These are phyloP conservation scores for Hiodon alosoides DNA, from an alignment of 2,113 vertebrate species.

Conservation along the genomic window DNA sequence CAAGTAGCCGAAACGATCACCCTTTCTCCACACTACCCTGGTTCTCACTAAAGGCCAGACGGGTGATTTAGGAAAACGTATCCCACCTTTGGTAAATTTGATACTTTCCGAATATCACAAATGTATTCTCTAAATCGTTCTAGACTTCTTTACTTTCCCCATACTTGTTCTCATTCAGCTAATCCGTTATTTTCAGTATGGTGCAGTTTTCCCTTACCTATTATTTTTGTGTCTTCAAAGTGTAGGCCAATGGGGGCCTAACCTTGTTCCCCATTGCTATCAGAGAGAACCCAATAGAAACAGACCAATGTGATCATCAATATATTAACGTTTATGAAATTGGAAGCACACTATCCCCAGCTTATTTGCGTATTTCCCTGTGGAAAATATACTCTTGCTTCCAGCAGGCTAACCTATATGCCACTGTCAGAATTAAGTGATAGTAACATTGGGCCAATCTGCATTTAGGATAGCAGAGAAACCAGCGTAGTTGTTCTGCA, in stretches of 20 bases:
- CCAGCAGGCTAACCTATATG: too few species aligned
- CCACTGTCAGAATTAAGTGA: too few species aligned
- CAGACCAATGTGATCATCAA: too few species aligned
- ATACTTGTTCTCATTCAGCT: conserved; percentile 49
- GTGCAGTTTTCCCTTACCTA: conserved; percentile 64
- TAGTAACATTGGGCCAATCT: too few species aligned
- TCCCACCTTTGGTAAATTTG: conserved; percentile 33
- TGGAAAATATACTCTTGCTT: conserved; percentile 1
- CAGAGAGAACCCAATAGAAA: conserved; percentile 24
- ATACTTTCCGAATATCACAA: background rate
- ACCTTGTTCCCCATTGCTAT: conserved; percentile 41
- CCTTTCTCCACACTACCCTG: conserved; percentile 65
- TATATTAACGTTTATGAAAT: too few species aligned
- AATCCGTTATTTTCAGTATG: conserved; percentile 65
- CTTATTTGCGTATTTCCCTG: too few species aligned
- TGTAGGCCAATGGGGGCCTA: conserved; percentile 43
- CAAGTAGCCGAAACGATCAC: conserved; percentile 38
- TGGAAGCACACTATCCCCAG: too few species aligned
- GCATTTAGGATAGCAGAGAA: too few species aligned
- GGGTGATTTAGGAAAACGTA: conserved; percentile 29
- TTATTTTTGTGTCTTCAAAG: conserved; percentile 72
- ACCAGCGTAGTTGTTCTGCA: too few species aligned
- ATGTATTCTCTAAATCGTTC: conserved; percentile 29
- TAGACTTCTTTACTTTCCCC: conserved; percentile 43
- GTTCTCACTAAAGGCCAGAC: conserved; percentile 63